These are phyloP conservation scores for Blastobasis lacticolella DNA, from an alignment of 2,888 invertebrate genomes.

Conservation along the genomic window DNA sequence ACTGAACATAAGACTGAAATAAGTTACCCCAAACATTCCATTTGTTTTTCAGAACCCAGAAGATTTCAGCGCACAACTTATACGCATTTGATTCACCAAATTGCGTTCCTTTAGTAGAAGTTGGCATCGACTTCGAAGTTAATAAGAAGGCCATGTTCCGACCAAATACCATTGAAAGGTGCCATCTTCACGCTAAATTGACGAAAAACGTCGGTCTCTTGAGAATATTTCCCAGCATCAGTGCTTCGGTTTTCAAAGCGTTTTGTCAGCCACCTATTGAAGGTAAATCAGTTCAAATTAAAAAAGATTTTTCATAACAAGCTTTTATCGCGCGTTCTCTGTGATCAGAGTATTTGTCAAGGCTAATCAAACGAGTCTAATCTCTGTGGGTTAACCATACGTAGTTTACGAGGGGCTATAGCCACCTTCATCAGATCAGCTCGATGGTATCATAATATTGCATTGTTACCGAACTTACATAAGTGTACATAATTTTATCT, in stretches of 20 bases:
- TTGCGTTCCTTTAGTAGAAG: conserved; percentile 84
- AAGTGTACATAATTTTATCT: too few relatives aligned
- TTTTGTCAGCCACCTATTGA: conserved; percentile 84
- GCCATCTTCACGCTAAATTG: conserved; percentile 81
- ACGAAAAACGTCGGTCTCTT: conserved; percentile 90
- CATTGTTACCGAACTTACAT: too few relatives aligned
- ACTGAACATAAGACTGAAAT: too few relatives aligned
- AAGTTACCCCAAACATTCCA: too few relatives aligned
- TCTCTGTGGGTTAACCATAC: too few relatives aligned
- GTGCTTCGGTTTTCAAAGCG: conserved; percentile 80
- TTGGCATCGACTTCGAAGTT: conserved; percentile 86
- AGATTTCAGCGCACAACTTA: conserved; percentile 80
- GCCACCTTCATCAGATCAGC: too few relatives aligned
- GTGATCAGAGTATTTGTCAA: too few relatives aligned
- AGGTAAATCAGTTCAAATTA: conserved; percentile 49
- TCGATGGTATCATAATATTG: too few relatives aligned
- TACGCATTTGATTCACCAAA: conserved; percentile 93
- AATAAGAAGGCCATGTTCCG: conserved; percentile 60
- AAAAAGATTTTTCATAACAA: too few relatives aligned
- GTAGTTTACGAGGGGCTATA: too few relatives aligned
- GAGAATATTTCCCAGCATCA: conserved; percentile 93
- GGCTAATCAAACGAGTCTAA: too few relatives aligned
- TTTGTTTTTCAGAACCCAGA: conserved; percentile 75
- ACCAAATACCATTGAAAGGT: conserved; percentile 69
- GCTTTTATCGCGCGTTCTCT: too few relatives aligned